Base-by-base conservation (phyloP, 2,888 invertebrate genomes). In the Ectemnius continuus region DNA sequence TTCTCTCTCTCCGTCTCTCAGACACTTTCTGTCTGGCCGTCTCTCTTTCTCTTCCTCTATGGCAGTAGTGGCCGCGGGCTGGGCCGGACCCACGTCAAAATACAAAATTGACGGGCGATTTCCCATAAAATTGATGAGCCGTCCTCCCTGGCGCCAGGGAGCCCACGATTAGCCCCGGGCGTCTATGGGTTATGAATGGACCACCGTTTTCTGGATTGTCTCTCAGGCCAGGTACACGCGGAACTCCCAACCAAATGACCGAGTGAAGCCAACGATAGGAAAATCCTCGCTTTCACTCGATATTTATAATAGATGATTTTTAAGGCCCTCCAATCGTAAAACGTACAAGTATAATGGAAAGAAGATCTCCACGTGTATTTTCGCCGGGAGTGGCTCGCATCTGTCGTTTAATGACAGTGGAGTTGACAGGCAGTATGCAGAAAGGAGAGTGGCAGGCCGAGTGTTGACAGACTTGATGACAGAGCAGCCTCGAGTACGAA, bases 41-140 rank as follows among this genome's bases (percentile, higher is more conserved):
- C 36, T 36, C 36, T 36, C 36, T 36, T 11, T 6, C 36, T 36
- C 36, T 36, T 11, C 6, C 36, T 36, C 36, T 36, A 1, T 26
- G n/a, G 18, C 11, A 48, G 56, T 52, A 48, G 56, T 52, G 56
- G 57, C 47, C 57, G 59, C 58, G 48, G 56, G 61, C 62, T 59
- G 58, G 73, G 60, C 46, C 47, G 63, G 78, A 82, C 82, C 84
- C 84, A 84, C 84, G 87, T 88, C 87, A 87, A 89, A 88, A 89
- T 88, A 87, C 84, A 85, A 89, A 89, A 89, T 88, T 85, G 88
- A 88, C 85, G 84, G 84, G 84, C 88, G 88, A 88, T 90, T 89
- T 88, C 86, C 88, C 88, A 81, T 87, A 84, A 88, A 90, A 91
- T 90, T 90, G 89, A 90, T 88, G 88, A 87, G 85, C 84, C 36